Base-by-base conservation (phyloP, 2,888 invertebrate genomes). In the Limenitis camilla region DNA sequence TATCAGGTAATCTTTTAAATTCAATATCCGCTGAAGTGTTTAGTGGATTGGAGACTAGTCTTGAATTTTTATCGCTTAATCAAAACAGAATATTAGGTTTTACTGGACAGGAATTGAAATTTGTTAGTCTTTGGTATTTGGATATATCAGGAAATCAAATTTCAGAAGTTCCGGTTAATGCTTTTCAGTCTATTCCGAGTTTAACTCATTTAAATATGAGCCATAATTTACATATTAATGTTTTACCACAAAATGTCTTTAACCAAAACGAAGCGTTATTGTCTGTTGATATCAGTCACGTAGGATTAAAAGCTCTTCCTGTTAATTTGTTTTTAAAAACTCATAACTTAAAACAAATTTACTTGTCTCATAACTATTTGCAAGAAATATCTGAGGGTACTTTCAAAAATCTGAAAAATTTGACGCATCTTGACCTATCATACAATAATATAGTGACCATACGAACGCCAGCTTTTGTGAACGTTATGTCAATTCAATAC, bases 91-190 rank as follows among this genome's bases (percentile, higher is more conserved):
- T 96, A 31, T 88, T 91, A 4, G 90, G 90, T 9, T 80, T 95
- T 48, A 90, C 91, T 1, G 91, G 90, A 10, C 84, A 91, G 29
- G 90, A 92, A 0, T 67, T 94, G 41, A 88, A 89, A 28, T 86
- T 94, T 56, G 78, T 89, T 1, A 91, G 90, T 61, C 78, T 96
- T 31, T 87, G 92, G 71, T 90, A 88, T 30, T 80, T 96, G 29
- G 95, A 95, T 73, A 78, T 96, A 49, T 94, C 95, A 48, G 91
- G 92, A 56, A 97, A 96, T 70, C 92, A 92, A 66, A 77, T 95
- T 42, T 92, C 91, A 0, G 93, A 93, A 65, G 81, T 95, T 41
- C 89, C 93, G 0, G 88, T 90, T 0, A 91, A 91, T 51, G 90
- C 92, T 0, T 93, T 95, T 57, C 88, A 89, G 46, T 88, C 90